phyloP scores from a whole-genome alignment of 2,797 vertebrate species.

The Gallinago solitaria region DNA sequence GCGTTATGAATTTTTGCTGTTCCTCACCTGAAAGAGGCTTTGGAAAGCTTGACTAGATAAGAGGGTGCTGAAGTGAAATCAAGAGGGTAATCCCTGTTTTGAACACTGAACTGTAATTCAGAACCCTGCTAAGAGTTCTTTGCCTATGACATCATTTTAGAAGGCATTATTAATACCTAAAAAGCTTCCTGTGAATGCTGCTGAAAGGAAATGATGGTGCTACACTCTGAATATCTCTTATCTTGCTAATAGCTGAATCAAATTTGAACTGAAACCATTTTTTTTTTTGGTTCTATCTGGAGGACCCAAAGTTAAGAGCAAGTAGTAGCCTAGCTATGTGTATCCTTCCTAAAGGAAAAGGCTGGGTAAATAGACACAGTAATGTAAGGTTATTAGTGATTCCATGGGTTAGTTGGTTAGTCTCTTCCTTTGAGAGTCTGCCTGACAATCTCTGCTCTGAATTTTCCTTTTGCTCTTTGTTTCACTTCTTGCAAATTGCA shows the following conservation, averaged over 20 bases:
- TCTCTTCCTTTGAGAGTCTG: not conserved
- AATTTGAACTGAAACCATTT: not conserved
- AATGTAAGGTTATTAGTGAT: not conserved
- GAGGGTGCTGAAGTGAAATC: not conserved
- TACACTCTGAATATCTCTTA: not conserved
- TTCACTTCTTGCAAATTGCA: not conserved
- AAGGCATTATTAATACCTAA: not conserved
- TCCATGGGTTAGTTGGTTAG: not conserved
- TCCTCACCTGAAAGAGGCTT: not conserved
- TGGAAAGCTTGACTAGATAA: not conserved
- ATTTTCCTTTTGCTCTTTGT: not conserved
- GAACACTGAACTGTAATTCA: not conserved
- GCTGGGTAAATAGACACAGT: not conserved
- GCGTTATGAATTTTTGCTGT: not conserved
- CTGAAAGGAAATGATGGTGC: not conserved
- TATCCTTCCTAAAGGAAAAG: not conserved
- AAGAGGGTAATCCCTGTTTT: not conserved
- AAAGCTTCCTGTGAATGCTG: not conserved
- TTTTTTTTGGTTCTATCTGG: not conserved
- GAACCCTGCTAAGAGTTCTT: not conserved
- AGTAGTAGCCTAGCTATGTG: not conserved
- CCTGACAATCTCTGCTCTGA: not conserved
- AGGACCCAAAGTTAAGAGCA: not conserved
- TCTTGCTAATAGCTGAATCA: not conserved
- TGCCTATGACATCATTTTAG: not conserved